A percentile compares a stretch with the other conserved stretches of the same genome.
These are phyloP conservation scores for Cossypha niveicapilla DNA, from an alignment of 2,797 vertebrate genomes.

Conservation along the genomic window DNA sequence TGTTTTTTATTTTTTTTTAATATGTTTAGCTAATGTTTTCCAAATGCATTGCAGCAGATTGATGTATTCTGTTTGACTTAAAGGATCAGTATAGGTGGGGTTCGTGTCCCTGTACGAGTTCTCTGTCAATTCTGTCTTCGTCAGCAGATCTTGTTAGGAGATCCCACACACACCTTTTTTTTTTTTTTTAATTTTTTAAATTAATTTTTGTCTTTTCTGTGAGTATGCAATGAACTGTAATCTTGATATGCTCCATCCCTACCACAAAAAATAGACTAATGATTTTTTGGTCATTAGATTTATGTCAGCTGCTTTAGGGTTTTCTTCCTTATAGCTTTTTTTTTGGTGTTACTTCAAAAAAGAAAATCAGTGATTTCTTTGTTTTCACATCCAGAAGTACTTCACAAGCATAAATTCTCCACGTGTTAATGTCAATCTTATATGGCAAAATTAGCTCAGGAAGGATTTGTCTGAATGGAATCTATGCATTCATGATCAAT, in stretches of 20 bases:
- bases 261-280: not conserved
- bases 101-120: not conserved
- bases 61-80: not conserved
- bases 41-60: not conserved
- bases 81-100: not conserved
- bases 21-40: not conserved
- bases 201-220: not conserved
- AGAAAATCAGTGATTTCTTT: not conserved
- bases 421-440: not conserved
- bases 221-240: not conserved
- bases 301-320: not conserved
- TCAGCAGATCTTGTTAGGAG: not conserved
- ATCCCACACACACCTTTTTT: fast-evolving
- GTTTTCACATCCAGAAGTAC: not conserved
- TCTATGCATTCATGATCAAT: not conserved
- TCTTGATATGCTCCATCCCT: not conserved
- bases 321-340: no score
- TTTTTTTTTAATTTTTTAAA: no score
- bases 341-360: not conserved
- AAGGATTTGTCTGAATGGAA: not conserved
- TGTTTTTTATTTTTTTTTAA: not conserved
- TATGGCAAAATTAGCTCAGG: not conserved
- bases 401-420: not conserved
- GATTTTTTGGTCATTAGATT: not conserved
- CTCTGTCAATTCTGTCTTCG: slow-evolving; percentile 26